Conservation (phyloP, 2,888 invertebrate genomes). For the Sepioteuthis lessoniana region DNA sequence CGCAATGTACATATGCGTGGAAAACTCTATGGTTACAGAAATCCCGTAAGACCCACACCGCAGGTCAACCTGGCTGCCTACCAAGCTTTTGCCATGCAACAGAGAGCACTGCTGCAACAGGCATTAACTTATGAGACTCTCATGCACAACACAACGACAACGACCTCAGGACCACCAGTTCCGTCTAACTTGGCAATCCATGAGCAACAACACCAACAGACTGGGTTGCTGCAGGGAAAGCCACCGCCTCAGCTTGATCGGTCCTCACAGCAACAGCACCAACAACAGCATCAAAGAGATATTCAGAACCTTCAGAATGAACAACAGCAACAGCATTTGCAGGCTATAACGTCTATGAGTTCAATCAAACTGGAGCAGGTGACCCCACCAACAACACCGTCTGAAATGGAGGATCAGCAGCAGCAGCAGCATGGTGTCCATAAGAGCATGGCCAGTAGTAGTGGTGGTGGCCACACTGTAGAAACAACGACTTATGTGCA, state of each 20-base stretch:
- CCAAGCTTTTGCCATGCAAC: constrained; percentile 68
- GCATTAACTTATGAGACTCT: constrained; percentile 68
- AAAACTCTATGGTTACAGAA: constrained; percentile 66
- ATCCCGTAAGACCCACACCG: constrained; percentile 53
- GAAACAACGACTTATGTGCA: constrained; percentile 47
- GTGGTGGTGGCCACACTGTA: constrained; percentile 24
- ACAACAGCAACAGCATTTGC: constrained; percentile 43
- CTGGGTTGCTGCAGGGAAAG: constrained; percentile 45
- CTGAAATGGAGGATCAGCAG: constrained; percentile 53
- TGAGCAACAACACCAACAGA: constrained; percentile 48
- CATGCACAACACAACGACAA: constrained; percentile 63
- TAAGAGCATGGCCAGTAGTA: constrained; percentile 43
- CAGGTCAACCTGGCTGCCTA: constrained; percentile 69
- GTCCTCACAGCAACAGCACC: constrained; percentile 46
- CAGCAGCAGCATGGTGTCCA: constrained; percentile 40
- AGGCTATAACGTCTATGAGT: constrained; percentile 51
- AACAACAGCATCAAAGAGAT: constrained; percentile 46
- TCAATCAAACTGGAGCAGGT: constrained; percentile 68
- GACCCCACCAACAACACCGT: constrained; percentile 61
- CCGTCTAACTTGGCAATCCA: constrained; percentile 50
- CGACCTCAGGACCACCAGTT: constrained; percentile 52
- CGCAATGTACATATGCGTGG: constrained; percentile 71
- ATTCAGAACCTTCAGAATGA: constrained; percentile 42
- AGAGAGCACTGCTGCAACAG: constrained; percentile 67
- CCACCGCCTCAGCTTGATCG: constrained; percentile 47